These are phyloP conservation scores for Mareca strepera DNA, from an alignment of 2,797 vertebrate genomes.

Conservation along the genomic window DNA sequence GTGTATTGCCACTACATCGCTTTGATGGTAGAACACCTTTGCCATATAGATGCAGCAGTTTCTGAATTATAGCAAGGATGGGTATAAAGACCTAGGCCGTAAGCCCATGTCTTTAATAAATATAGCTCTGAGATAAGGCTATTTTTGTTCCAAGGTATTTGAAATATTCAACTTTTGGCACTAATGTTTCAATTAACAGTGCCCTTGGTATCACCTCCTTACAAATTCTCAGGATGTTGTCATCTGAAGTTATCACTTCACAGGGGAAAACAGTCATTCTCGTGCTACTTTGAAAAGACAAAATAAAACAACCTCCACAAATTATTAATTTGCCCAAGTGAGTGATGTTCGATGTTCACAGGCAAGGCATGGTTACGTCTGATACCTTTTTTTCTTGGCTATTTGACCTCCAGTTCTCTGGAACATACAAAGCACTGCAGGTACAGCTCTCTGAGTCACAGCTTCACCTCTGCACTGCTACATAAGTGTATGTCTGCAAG, in stretches of 20 bases:
- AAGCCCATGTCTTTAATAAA: background rate
- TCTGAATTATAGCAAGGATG: background rate
- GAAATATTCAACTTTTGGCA: background rate
- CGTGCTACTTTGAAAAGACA: background rate
- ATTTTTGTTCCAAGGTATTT: background rate
- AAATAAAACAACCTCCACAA: background rate
- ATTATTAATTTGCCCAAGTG: background rate
- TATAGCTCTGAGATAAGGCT: background rate
- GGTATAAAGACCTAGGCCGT: background rate
- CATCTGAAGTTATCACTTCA: background rate
- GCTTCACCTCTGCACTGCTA: background rate
- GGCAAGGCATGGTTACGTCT: background rate
- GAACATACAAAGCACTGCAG: background rate
- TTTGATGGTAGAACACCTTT: background rate
- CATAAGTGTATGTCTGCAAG: background rate
- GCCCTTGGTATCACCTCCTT: background rate
- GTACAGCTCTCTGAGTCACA: background rate
- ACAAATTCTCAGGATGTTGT: background rate
- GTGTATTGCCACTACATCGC: accelerated
- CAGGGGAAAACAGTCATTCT: background rate
- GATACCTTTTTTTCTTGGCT: background rate
- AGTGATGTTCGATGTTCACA: background rate
- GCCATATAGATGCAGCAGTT: background rate
- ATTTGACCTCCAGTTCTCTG: background rate
- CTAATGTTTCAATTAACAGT: background rate